Evolutionary conservation across 2,797 vertebrate genomes (phyloP).

Genomic region (Lagorchestes hirsutus): DNA sequence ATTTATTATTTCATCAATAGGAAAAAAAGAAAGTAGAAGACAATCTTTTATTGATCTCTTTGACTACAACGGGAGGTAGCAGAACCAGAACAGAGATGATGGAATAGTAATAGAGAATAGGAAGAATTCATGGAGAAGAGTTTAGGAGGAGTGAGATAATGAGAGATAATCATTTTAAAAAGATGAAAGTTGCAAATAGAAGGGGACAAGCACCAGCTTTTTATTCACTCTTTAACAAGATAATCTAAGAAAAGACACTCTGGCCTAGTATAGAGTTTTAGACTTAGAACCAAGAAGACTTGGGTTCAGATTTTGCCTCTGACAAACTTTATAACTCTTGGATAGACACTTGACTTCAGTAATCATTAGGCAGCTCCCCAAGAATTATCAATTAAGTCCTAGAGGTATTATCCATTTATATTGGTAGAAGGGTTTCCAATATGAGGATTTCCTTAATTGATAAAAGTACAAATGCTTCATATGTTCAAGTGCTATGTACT

Average conservation of each 20-base stretch:
- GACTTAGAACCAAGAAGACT: background rate
- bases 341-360: background rate
- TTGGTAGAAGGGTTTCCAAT: background rate
- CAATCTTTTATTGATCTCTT: background rate
- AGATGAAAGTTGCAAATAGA: background rate
- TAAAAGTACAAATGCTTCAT: no score
- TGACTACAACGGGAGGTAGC: background rate
- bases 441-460: no score
- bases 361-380: background rate
- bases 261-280: background rate
- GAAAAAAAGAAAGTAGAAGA: no score
- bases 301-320: background rate
- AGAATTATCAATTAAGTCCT: background rate
- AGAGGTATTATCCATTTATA: background rate
- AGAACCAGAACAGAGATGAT: background rate
- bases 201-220: background rate
- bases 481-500: background rate
- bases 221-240: background rate
- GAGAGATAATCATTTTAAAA: background rate
- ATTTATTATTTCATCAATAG: no score
- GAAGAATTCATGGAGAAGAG: background rate
- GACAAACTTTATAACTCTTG: background rate
- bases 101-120: background rate
- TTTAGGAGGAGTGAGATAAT: background rate
- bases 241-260: background rate